These are phyloP conservation scores for Aleiodes leptofemur DNA, from an alignment of 2,888 invertebrate genomes.

Conservation along the genomic window DNA sequence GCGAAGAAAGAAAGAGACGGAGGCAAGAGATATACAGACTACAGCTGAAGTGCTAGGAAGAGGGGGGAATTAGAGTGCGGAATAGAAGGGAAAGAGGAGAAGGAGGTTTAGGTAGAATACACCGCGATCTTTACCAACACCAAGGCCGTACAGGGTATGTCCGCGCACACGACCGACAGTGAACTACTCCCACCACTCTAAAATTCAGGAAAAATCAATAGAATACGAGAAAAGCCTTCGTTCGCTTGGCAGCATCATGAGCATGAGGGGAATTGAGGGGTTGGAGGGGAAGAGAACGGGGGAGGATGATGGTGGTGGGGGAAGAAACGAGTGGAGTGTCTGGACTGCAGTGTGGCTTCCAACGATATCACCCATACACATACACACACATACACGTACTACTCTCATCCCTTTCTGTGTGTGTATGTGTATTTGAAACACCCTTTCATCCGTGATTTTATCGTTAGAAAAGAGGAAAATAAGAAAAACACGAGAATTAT, in stretches of 20 bases:
- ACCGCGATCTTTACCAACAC: conserved; percentile 52
- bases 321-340: conserved; percentile 19
- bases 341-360: conserved; percentile 9
- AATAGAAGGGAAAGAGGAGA: conserved; percentile 42
- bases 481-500: too few relatives aligned
- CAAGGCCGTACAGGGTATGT: conserved; percentile 51
- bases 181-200: conserved; percentile 67
- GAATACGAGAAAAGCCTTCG: conserved; percentile 77
- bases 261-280: not conserved
- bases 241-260: conserved; percentile 8
- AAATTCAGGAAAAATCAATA: conserved; percentile 82
- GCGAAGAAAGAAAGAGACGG: conserved; percentile 43
- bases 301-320: not conserved
- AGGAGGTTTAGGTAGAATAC: conserved; percentile 43
- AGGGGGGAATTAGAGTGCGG: conserved; percentile 45
- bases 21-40: conserved; percentile 28
- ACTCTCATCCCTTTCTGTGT: not conserved
- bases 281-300: not conserved
- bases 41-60: conserved; percentile 34
- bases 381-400: too few relatives aligned
- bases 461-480: too few relatives aligned
- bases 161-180: conserved; percentile 64
- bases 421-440: not conserved
- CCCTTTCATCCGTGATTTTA: not conserved
- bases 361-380: not conserved